These are phyloP conservation scores for Ichneumoninae sp. DNA, from an alignment of 2,888 invertebrate species.

Conservation along the genomic window DNA sequence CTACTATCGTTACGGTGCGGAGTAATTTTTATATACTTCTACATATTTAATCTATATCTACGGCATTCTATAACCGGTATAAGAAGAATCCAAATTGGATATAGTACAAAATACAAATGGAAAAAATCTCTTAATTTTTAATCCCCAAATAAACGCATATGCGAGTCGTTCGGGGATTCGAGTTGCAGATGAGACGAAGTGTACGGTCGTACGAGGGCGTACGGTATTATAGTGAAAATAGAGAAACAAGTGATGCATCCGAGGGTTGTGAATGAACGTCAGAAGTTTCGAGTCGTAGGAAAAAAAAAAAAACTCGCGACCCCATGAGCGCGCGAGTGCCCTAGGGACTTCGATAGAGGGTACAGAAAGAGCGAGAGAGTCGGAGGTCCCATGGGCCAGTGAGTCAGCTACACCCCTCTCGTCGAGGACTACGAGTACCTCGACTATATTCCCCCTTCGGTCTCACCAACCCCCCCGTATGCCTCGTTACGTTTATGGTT, in stretches of 20 bases:
- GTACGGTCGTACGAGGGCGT: slow-evolving; percentile 24
- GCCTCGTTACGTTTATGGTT: slow-evolving; percentile 81
- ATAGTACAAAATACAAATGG: not conserved
- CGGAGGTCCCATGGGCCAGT: slow-evolving; percentile 81
- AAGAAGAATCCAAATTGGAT: not conserved
- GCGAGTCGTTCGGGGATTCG: slow-evolving; percentile 85
- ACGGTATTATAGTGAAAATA: slow-evolving; percentile 28
- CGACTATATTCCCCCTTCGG: slow-evolving; percentile 46
- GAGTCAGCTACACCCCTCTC: slow-evolving; percentile 79
- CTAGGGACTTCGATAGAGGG: slow-evolving; percentile 75
- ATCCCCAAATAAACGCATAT: slow-evolving; percentile 33
- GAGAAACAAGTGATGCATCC: slow-evolving; percentile 79
- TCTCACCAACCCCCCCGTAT: slow-evolving; percentile 73
- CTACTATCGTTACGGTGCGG: too few relatives aligned
- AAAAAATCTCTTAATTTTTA: not conserved
- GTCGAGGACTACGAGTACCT: slow-evolving; percentile 46
- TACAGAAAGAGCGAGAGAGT: slow-evolving; percentile 28
- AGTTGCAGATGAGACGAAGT: slow-evolving; percentile 21
- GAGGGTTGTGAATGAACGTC: slow-evolving; percentile 66
- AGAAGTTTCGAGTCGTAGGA: slow-evolving; percentile 64
- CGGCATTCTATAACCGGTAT: not conserved
- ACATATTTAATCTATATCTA: not conserved
- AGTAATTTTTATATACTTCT: not conserved
- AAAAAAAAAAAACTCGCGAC: slow-evolving; percentile 56
- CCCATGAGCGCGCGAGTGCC: slow-evolving; percentile 69